These are phyloP conservation scores for Columbina picui DNA, from an alignment of 2,113 vertebrate genomes.

Conservation along the genomic window DNA sequence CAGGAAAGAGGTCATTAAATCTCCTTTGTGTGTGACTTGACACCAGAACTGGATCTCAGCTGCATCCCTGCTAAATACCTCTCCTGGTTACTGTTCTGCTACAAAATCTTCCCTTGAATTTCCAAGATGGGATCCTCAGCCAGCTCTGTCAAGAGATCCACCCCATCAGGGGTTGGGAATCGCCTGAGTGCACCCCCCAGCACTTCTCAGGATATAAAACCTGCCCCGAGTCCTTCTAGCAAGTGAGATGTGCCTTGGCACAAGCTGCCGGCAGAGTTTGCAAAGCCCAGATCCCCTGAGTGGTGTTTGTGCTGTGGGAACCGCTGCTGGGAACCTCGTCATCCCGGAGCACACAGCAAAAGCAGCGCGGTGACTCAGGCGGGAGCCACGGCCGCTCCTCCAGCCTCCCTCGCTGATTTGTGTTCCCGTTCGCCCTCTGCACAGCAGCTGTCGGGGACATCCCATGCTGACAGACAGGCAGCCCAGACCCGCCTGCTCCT, in stretches of 20 bases:
- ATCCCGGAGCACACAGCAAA: rapidly evolving
- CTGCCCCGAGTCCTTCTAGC: not conserved
- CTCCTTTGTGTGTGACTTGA: not conserved
- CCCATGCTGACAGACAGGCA: not conserved
- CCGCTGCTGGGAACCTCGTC: rapidly evolving
- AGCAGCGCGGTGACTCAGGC: rapidly evolving
- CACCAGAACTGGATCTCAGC: not conserved
- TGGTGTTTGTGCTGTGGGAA: not conserved
- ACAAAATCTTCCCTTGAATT: not conserved
- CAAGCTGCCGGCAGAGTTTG: not conserved
- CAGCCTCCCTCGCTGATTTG: not conserved
- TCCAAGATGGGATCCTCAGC: not conserved
- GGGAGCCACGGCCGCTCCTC: not conserved
- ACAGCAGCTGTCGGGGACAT: not conserved
- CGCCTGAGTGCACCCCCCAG: not conserved
- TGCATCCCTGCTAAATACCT: not conserved
- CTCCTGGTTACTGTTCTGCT: not conserved
- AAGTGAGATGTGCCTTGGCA: not conserved
- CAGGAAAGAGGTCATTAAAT: not conserved
- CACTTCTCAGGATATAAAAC: not conserved
- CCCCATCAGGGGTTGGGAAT: not conserved
- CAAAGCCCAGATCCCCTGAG: not conserved
- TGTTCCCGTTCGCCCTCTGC: rapidly evolving
- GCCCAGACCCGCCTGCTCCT: not conserved
- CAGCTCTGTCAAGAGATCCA: not conserved